Evolutionary conservation across 92 coral and sea anemone genomes (phyloP), one percentile per base, ranked within the genome.

Genomic region (Porites evermanni): DNA sequence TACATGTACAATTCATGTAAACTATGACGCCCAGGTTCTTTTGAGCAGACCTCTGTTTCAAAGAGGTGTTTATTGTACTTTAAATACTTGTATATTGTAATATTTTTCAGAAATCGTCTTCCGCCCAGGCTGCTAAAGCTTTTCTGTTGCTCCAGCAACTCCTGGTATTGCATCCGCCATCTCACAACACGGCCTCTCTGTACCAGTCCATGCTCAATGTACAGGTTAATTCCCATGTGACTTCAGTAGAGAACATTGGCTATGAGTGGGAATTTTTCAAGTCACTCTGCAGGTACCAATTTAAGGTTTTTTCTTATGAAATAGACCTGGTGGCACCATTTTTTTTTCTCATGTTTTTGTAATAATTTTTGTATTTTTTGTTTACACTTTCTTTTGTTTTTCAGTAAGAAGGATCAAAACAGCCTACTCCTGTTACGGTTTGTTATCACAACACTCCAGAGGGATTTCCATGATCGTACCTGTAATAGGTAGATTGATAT

Each of bases 371-470:
- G 17, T 54, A 54, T 54, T 52, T 7, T 9, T 8, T 20, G 18
- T 6, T 1, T 4, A 13, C 12, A 13, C 26, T 67, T 80, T 8
- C 14, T 32, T 51, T 83, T 83, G 1, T 21, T 85, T 88, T 68
- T 16, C 86, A 92, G 95, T 61, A 72, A 67, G 50, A 75, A 54
- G 12, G 76, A 65, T n/a, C 92, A 85, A 71, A 87, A 92, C 80
- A 86, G 97, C 67, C 76, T 83, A 9, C 89, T 97, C 70, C 79
- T 90, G 0, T 80, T 93, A n/a, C 87, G 88, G 84, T 94, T 93
- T 82, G 77, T 88, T 20, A 81, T 79, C 72, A 70, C 81, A 19
- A n/a, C 93, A 51, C 69, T 94, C 65, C 96, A 94, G 78, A 91
- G 64, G 69, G 98, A 94, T 74, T 93, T 90, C 78, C 56, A 77